These are phyloP conservation scores for Koerneria pararmatus DNA, from an alignment of 2,888 invertebrate genomes.

Conservation along the genomic window DNA sequence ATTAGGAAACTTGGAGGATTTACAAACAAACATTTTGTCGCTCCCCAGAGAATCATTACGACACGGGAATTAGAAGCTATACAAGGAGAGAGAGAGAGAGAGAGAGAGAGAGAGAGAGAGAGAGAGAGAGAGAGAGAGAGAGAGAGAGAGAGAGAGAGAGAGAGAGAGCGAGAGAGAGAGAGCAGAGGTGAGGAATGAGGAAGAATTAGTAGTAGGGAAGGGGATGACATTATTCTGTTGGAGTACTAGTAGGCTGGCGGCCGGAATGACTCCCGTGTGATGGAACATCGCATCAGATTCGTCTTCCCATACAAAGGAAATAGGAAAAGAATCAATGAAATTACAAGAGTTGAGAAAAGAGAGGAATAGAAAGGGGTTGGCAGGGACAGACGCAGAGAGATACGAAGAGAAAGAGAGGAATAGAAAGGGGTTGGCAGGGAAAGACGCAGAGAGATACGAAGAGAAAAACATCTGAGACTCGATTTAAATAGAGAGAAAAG, in stretches of 20 bases:
- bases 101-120: slow-evolving; percentile 10
- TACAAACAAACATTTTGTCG: neutral
- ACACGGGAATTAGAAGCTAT: neutral
- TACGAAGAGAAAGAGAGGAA: no score
- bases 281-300: no score
- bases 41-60: neutral
- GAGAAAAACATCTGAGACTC: no score
- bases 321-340: no score
- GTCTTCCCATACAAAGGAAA: no score
- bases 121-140: neutral
- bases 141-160: neutral
- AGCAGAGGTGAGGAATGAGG: no score
- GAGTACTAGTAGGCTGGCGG: neutral
- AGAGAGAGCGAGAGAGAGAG: no score
- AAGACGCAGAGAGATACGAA: neutral
- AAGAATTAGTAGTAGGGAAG: neutral
- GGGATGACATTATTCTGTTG: neutral
- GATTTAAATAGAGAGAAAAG: no score
- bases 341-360: no score
- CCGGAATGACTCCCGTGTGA: no score
- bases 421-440: no score
- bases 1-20: no score
- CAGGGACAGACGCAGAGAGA: neutral
- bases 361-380: neutral
- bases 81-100: neutral